These are phyloP conservation scores for Syngnathus rostellatus DNA, from an alignment of 2,797 vertebrate genomes.

Conservation along the genomic window DNA sequence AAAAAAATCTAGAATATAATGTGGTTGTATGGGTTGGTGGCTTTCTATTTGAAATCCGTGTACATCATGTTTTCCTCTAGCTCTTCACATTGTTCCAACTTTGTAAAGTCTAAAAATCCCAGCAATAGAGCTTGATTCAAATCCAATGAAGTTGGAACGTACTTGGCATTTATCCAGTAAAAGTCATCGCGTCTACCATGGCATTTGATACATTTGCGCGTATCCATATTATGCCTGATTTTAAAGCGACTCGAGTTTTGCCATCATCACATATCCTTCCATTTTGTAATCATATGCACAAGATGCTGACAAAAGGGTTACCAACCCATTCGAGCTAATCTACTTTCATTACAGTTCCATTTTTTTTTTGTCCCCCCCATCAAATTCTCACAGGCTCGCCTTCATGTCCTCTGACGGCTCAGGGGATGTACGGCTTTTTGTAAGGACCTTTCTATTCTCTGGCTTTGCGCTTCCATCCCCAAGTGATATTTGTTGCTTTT, in stretches of 20 bases:
- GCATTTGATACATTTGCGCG: not conserved
- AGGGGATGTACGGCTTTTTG: slow-evolving; percentile 68
- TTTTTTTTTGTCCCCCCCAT: slow-evolving; percentile 35
- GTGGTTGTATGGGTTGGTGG: not conserved
- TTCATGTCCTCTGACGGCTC: slow-evolving; percentile 61
- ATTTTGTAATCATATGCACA: not conserved
- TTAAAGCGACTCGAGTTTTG: slow-evolving; percentile 14
- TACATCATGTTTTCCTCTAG: not conserved
- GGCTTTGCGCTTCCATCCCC: not conserved
- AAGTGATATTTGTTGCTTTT: not conserved
- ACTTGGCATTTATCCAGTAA: too few relatives aligned
- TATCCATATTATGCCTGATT: slow-evolving; percentile 10
- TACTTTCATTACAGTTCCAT: slow-evolving; percentile 39
- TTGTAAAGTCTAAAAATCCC: too few relatives aligned
- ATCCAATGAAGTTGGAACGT: too few relatives aligned
- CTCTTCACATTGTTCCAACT: not conserved
- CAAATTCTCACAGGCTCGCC: slow-evolving; percentile 52
- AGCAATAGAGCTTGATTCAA: too few relatives aligned
- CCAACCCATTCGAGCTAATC: slow-evolving; percentile 13
- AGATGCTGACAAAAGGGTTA: not conserved
- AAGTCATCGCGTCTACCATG: not conserved
- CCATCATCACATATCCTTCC: not conserved
- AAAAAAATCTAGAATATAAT: too few relatives aligned
- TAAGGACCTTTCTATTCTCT: slow-evolving; percentile 53
- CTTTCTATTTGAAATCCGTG: not conserved